A percentile compares a stretch with the other conserved stretches of the same genome.
These are phyloP conservation scores for Myanophis thanlyinensis DNA, from an alignment of 2,113 vertebrate genomes.

Conservation along the genomic window DNA sequence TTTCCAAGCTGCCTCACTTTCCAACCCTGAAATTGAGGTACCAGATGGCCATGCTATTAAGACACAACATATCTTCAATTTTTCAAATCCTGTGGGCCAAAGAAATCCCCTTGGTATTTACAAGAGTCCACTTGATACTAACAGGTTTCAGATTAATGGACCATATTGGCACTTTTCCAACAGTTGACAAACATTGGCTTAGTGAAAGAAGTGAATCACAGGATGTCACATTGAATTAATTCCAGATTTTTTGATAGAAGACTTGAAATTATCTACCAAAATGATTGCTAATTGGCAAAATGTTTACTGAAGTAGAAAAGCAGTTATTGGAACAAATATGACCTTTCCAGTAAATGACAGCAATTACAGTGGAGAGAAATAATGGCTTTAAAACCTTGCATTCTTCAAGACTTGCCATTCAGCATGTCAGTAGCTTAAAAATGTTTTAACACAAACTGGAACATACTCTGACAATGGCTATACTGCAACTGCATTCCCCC, in stretches of 20 bases:
- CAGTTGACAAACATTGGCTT: conserved; percentile 55
- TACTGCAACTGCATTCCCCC: background rate
- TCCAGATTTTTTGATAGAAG: conserved; percentile 71
- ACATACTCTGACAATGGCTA: conserved; percentile 7
- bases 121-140: conserved; percentile 14
- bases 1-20: background rate
- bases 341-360: conserved; percentile 73
- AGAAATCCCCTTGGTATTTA: conserved; percentile 11
- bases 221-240: conserved; percentile 70
- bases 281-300: conserved; percentile 73
- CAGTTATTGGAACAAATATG: conserved; percentile 64
- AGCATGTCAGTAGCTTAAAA: conserved; percentile 7
- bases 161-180: conserved; percentile 50
- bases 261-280: conserved; percentile 67
- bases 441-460: conserved; percentile 14
- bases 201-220: conserved; percentile 48
- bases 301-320: conserved; percentile 56
- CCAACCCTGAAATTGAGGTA: background rate
- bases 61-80: background rate
- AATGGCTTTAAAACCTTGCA: conserved; percentile 43
- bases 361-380: conserved; percentile 35
- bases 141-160: conserved; percentile 25
- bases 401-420: conserved; percentile 38
- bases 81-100: conserved; percentile 5
- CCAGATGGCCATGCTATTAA: background rate